Percentiles rank a stretch among this genome's conserved stretches.
phyloP scores from a whole-genome alignment of 2,888 invertebrate species.

The Megamerina dolium region DNA sequence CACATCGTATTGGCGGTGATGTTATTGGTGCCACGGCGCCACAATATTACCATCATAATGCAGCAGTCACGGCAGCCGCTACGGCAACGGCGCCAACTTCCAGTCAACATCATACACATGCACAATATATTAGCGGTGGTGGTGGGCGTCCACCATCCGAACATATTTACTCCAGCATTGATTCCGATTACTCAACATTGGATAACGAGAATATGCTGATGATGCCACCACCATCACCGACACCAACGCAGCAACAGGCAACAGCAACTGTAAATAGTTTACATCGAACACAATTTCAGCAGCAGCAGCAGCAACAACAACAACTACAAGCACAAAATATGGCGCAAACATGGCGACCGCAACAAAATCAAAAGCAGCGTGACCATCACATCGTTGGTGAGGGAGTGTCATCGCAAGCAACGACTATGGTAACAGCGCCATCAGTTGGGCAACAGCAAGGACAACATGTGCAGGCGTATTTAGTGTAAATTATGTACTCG shows the following conservation, averaged over 20 bases:
- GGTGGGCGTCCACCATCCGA: conserved; percentile 68
- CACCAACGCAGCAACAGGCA: conserved; percentile 13
- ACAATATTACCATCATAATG: conserved; percentile 45
- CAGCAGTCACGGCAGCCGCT: conserved; percentile 13
- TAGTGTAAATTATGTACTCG: conserved; percentile 34
- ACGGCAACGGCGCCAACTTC: conserved; percentile 14
- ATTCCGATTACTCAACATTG: conserved; percentile 66
- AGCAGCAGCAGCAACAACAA: conserved; percentile 24
- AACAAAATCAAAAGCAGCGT: conserved; percentile 27
- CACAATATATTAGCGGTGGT: conserved; percentile 11
- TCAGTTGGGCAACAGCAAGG: conserved; percentile 44
- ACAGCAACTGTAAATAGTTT: conserved; percentile 21
- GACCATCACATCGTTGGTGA: conserved; percentile 20
- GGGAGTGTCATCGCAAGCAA: too few species aligned
- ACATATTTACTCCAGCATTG: conserved; percentile 84
- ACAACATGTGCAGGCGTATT: conserved; percentile 49
- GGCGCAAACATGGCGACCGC: conserved; percentile 51
- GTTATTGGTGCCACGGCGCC: conserved; percentile 13
- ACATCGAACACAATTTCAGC: conserved; percentile 27
- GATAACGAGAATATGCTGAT: conserved; percentile 49
- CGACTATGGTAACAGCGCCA: conserved; percentile 29
- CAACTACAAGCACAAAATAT: conserved; percentile 28
- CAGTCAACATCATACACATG: conserved; percentile 39
- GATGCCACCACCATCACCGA: conserved; percentile 38
- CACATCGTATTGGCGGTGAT: conserved; percentile 27